A percentile compares a stretch with the other conserved stretches of the same genome.
These are phyloP conservation scores for Caenorhabditis sp. DNA, from an alignment of 2,888 invertebrate species.

Conservation along the genomic window DNA sequence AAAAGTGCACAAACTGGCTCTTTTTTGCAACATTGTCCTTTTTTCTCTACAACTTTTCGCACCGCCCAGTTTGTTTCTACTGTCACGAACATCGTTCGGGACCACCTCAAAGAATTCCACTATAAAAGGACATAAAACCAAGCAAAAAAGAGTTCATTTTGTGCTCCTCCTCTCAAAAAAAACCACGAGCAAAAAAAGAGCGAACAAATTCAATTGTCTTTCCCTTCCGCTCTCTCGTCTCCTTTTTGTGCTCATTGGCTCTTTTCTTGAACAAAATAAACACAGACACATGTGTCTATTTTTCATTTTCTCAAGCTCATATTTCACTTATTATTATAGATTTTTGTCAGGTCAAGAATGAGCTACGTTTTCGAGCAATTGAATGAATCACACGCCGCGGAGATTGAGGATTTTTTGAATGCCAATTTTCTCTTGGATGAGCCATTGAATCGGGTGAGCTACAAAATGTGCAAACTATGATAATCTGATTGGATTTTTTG, in stretches of 20 bases:
- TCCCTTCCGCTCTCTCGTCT: background rate
- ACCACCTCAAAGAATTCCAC: no score
- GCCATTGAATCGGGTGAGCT: constrained; percentile 16
- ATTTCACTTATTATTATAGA: background rate
- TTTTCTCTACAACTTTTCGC: no score
- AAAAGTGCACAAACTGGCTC: no score
- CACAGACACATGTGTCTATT: background rate
- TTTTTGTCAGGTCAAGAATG: background rate
- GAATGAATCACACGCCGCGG: constrained; percentile 1
- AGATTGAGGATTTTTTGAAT: constrained; percentile 20
- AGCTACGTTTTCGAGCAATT: background rate
- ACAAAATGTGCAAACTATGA: background rate
- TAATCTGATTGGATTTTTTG: background rate
- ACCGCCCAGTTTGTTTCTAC: no score
- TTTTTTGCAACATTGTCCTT: no score
- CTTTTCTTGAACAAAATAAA: background rate
- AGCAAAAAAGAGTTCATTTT: no score
- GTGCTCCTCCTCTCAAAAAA: background rate
- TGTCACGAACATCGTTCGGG: no score
- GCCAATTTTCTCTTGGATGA: constrained; percentile 30
- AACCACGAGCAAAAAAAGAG: no score
- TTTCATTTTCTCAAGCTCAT: background rate
- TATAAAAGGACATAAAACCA: no score
- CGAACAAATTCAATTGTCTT: background rate
- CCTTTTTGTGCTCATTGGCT: background rate